Evolutionary conservation across 2,888 invertebrate species (phyloP).

Genomic region (Cryptosula pallasiana): DNA sequence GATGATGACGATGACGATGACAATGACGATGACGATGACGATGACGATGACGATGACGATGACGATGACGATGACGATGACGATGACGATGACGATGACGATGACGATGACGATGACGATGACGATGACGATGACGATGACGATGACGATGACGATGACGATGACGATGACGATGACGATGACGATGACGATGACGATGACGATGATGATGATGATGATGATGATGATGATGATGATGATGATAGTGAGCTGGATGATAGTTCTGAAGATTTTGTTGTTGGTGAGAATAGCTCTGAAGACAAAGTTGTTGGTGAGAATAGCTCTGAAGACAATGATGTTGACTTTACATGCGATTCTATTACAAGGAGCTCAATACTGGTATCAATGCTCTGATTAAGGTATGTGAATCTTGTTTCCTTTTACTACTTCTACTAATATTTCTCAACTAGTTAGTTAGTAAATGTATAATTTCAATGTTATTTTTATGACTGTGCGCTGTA

Average conservation of each 20-base stretch:
- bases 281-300: background rate
- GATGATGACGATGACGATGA: constrained; percentile 25
- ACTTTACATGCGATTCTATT: too few species aligned
- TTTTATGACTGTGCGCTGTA: too few species aligned
- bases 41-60: constrained; percentile 16
- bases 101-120: background rate
- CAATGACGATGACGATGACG: constrained; percentile 22
- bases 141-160: background rate
- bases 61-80: background rate
- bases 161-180: background rate
- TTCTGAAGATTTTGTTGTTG: background rate
- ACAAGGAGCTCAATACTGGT: too few species aligned
- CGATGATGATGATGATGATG: background rate
- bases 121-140: background rate
- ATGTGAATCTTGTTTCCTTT: too few species aligned
- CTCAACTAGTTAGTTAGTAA: too few species aligned
- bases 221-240: background rate
- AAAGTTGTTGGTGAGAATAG: background rate
- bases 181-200: background rate
- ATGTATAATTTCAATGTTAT: too few species aligned
- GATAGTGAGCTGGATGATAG: background rate
- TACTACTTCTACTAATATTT: too few species aligned
- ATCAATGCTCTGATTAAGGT: too few species aligned
- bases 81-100: constrained; percentile 3
- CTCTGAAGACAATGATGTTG: too few species aligned